These are phyloP conservation scores for Connochaetes taurinus DNA, from an alignment of 2,113 vertebrate genomes.

Conservation along the genomic window DNA sequence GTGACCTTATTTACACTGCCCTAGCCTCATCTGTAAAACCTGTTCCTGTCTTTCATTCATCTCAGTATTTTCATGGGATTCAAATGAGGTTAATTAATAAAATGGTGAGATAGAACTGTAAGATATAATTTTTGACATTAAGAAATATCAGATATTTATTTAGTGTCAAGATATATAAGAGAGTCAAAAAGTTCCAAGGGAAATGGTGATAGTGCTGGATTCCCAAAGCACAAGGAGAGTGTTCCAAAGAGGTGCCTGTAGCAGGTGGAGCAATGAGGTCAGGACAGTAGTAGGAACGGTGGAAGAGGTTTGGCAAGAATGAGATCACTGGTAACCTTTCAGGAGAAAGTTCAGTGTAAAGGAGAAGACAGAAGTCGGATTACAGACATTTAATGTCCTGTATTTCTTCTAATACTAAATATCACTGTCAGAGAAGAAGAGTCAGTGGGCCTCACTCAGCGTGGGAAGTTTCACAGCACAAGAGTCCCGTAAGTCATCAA, in stretches of 20 bases:
- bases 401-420: background rate
- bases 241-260: background rate
- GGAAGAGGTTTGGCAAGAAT: background rate
- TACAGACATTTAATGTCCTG: background rate
- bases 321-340: background rate
- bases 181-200: background rate
- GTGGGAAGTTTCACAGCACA: background rate
- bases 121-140: background rate
- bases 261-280: background rate
- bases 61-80: background rate
- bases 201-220: background rate
- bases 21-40: background rate
- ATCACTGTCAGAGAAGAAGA: background rate
- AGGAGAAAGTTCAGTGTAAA: slow-evolving; percentile 23
- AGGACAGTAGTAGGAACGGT: background rate
- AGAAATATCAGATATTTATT: background rate
- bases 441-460: background rate
- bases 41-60: background rate
- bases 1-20: background rate
- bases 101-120: background rate
- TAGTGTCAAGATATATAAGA: background rate
- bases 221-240: background rate
- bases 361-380: background rate
- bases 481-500: background rate
- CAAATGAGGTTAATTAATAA: background rate